These are phyloP conservation scores for Anthophora plumipes DNA, from an alignment of 2,888 invertebrate species.

Conservation along the genomic window DNA sequence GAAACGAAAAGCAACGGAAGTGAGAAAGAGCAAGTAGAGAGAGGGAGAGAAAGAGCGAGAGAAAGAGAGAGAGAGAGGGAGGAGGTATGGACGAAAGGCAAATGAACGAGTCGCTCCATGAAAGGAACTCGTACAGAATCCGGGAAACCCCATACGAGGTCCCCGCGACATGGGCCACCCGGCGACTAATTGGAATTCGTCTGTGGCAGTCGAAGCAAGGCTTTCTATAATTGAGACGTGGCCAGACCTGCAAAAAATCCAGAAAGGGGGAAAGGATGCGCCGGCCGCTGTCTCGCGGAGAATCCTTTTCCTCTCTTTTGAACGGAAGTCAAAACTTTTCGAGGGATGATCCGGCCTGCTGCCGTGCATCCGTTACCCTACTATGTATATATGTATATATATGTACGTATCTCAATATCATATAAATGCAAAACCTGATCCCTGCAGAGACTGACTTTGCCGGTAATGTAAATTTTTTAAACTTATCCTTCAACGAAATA, in stretches of 20 bases:
- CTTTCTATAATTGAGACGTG: conserved; percentile 84
- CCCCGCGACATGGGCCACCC: conserved; percentile 82
- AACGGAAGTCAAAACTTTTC: conserved; percentile 71
- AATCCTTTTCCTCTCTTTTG: conserved; percentile 69
- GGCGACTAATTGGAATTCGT: conserved; percentile 84
- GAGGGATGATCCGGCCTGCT: conserved; percentile 60
- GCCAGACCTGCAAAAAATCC: conserved; percentile 82
- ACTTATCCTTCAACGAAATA: conserved; percentile 8
- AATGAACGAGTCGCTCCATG: conserved; percentile 83
- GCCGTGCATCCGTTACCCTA: conserved; percentile 44
- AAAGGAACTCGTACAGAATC: conserved; percentile 85
- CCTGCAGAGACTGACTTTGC: conserved; percentile 21
- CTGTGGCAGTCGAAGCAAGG: conserved; percentile 84
- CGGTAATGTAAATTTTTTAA: conserved; percentile 35
- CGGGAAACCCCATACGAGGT: conserved; percentile 84
- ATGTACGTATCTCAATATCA: conserved; percentile 55
- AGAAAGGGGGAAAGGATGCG: conserved; percentile 79
- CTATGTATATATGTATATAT: background rate
- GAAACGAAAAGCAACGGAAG: conserved; percentile 51
- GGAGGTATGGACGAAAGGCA: conserved; percentile 81
- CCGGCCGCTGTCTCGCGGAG: conserved; percentile 72
- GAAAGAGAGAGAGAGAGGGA: conserved; percentile 25
- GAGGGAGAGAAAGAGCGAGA: conserved; percentile 19
- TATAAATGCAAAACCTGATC: conserved; percentile 56
- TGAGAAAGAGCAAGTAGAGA: background rate